phyloP scores from a whole-genome alignment of 2,797 vertebrate genomes.

The Gambelia wislizenii region DNA sequence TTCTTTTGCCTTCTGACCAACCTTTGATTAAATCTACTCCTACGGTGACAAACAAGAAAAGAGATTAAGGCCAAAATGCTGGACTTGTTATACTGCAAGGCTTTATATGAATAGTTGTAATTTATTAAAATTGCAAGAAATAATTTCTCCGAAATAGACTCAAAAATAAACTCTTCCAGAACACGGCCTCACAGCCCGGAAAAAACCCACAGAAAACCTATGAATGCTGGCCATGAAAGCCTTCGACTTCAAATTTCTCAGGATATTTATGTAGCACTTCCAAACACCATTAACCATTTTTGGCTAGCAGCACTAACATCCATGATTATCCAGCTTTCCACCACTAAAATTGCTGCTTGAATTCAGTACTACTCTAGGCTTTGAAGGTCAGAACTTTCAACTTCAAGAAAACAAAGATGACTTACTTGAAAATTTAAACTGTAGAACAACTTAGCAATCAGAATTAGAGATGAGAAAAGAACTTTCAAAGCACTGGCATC shows the following conservation, averaged over 20 bases:
- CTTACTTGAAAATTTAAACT: constrained; percentile 98
- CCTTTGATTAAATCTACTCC: not conserved
- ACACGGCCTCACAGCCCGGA: too few species aligned
- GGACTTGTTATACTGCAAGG: not conserved
- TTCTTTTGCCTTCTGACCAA: not conserved
- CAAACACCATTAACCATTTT: not conserved
- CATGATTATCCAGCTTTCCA: not conserved
- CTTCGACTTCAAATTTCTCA: too few species aligned
- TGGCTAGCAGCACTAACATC: not conserved
- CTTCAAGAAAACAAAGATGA: constrained; percentile 24
- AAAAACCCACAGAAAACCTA: too few species aligned
- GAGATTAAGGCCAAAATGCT: not conserved
- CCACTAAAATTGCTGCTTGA: not conserved
- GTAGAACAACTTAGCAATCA: constrained; percentile 98
- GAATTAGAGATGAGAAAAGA: constrained; percentile 96
- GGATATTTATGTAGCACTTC: not conserved
- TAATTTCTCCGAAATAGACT: too few species aligned
- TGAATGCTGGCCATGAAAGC: too few species aligned
- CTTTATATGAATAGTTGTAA: fast-evolving
- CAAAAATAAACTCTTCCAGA: too few species aligned
- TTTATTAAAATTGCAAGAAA: not conserved
- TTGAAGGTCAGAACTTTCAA: not conserved
- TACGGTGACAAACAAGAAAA: not conserved
- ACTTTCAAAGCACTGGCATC: constrained; percentile 94
- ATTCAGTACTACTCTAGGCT: not conserved